Percentiles rank a stretch among this genome's conserved stretches.
Evolutionary conservation across 2,797 vertebrate species (phyloP).

Genomic region (Sebastes nivosus): DNA sequence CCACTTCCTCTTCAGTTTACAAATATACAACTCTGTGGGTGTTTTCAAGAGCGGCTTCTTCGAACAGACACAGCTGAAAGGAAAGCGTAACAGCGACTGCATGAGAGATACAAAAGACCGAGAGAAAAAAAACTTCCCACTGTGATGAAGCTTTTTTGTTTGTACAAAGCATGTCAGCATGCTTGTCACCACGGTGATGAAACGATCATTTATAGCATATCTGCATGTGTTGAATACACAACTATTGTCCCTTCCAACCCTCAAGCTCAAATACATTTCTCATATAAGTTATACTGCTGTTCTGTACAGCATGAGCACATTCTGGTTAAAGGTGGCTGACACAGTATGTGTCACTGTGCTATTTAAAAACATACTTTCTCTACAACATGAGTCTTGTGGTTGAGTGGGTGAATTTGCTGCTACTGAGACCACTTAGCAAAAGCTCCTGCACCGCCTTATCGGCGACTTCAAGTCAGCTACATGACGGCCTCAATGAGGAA

Average conservation of each 20-base stretch:
- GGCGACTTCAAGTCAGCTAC: neutral
- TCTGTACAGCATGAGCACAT: neutral
- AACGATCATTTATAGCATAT: neutral
- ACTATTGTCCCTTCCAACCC: neutral
- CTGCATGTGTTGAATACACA: neutral
- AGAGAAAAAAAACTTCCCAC: neutral
- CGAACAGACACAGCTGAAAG: constrained; percentile 58
- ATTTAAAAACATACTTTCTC: neutral
- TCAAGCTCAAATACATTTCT: neutral
- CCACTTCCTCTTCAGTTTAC: constrained; percentile 75
- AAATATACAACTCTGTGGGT: constrained; percentile 71
- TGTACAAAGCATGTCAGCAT: neutral
- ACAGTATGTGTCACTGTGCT: neutral
- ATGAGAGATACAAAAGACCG: neutral
- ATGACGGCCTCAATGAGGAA: neutral
- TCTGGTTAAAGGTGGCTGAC: neutral
- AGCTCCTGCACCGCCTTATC: neutral
- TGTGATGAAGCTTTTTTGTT: neutral
- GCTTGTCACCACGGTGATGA: constrained; percentile 1
- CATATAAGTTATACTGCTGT: neutral
- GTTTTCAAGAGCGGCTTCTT: constrained; percentile 69
- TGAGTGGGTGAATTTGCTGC: constrained; percentile 1
- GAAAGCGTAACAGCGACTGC: constrained; percentile 39
- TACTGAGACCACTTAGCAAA: constrained; percentile 44
- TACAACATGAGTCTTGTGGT: constrained; percentile 6